Conservation (phyloP, 2,888 invertebrate genomes). For the Oscheius sp. region DNA sequence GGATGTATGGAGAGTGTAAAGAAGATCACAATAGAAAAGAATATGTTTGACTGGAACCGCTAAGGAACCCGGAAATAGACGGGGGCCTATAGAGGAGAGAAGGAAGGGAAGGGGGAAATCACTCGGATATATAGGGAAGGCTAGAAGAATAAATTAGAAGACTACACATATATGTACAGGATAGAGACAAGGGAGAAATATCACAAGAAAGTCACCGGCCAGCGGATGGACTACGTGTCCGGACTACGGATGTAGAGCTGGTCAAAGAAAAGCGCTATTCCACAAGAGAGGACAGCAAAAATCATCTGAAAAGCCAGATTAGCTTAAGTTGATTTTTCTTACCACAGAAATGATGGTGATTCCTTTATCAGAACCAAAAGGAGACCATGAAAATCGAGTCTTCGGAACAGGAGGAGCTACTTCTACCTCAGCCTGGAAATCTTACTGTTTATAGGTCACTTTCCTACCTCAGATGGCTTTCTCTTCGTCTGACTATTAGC, state of each 20-base stretch:
- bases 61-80: background rate
- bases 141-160: conserved; percentile 4
- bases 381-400: background rate
- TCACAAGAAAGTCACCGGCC: conserved; percentile 14
- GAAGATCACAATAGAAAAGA: conserved; percentile 30
- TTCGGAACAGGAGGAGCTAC: background rate
- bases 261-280: conserved; percentile 32
- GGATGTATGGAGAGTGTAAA: too few species aligned
- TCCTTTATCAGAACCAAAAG: conserved; percentile 10
- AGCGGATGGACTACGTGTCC: conserved; percentile 6
- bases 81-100: background rate
- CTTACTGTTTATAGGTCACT: background rate
- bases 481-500: conserved; percentile 23
- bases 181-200: background rate
- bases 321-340: background rate
- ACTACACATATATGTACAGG: conserved; percentile 22
- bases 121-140: conserved; percentile 21
- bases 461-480: conserved; percentile 8
- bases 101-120: conserved; percentile 3
- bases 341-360: conserved; percentile 27
- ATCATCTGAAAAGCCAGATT: conserved; percentile 25
- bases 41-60: conserved; percentile 28
- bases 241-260: conserved; percentile 25
- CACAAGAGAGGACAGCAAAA: conserved; percentile 26
- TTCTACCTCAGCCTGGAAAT: conserved; percentile 9